phyloP scores from a whole-genome alignment of 2,888 invertebrate species.

The Helicoverpa assulta region DNA sequence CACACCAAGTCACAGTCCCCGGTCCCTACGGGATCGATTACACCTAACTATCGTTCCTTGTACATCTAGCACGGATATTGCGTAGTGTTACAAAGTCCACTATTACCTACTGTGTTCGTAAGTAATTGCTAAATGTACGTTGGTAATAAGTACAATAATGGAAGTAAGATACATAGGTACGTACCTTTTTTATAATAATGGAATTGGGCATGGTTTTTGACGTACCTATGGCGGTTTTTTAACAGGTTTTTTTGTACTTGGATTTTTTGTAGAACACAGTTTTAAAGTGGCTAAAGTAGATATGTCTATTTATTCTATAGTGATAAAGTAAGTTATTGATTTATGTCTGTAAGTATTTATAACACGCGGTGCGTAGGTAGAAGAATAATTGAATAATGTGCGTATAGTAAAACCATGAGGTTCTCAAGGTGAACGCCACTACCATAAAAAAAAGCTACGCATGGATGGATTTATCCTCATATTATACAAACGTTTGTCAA shows the following conservation, averaged over 20 bases:
- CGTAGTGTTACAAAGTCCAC: conserved; percentile 5
- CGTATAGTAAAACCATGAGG: conserved; percentile 1
- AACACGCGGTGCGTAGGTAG: conserved; percentile 1
- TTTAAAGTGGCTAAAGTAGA: conserved; percentile 5
- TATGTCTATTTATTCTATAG: conserved; percentile 6
- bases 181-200: background rate
- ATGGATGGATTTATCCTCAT: background rate
- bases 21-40: conserved; percentile 40
- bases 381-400: conserved; percentile 20
- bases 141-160: background rate
- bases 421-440: conserved; percentile 18
- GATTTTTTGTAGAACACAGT: conserved; percentile 13
- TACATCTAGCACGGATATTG: conserved; percentile 15
- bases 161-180: background rate
- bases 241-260: conserved; percentile 11
- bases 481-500: background rate
- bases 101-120: conserved; percentile 23
- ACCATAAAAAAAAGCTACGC: background rate
- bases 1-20: conserved; percentile 3
- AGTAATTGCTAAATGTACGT: conserved; percentile 12
- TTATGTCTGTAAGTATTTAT: background rate
- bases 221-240: background rate
- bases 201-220: conserved; percentile 9
- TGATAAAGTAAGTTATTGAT: conserved; percentile 9
- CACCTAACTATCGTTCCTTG: conserved; percentile 42